Base-by-base conservation (phyloP, 2,888 invertebrate genomes). In the Meandrusa payeni region DNA sequence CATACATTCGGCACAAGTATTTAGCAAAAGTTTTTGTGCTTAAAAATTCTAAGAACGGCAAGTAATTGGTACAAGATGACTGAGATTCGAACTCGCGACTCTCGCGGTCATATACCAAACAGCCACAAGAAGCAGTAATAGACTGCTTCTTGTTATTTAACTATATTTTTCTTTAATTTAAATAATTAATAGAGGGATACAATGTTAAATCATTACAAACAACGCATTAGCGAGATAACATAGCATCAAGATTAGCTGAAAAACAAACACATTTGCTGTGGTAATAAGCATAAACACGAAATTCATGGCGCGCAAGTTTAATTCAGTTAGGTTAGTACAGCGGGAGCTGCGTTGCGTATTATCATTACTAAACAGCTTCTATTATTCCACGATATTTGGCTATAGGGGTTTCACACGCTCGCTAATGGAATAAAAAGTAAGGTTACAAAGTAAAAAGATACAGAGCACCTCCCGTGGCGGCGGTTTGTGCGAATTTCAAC, bases 401-500 rank as follows among this genome's bases (percentile, higher is more conserved):
- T 81, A 76, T 75, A 79, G 83, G 82, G 85, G 80, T 74, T 71
- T 71, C 80, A 80, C 82, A 81, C 75, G 77, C 76, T 66, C 79
- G 76, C 78, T 87, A 87, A 87, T 87, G 85, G 87, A 87, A 87
- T 87, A 87, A 87, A 87, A 87, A 87, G 87, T 85, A 85, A 87
- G 87, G 83, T 86, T 78, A 79, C 85, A 83, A 80, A 83, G 82
- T 85, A 86, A 81, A 85, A 82, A 85, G 83, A 86, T 80, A 85
- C 82, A 82, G 77, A 76, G 82, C 66, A 69, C 68, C 80, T 79
- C 83, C 83, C 87, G 77, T 70, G 75, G 74, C 77, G 79, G 71
- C 69, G 78, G 74, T 81, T 78, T 81, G 74, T 79, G 81, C 76
- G 80, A 85, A 85, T 83, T 82, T 79, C 78, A 52, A 86, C 86